Base-by-base conservation (phyloP, 1,140 invertebrate species). In the Eupeodes corollae region DNA sequence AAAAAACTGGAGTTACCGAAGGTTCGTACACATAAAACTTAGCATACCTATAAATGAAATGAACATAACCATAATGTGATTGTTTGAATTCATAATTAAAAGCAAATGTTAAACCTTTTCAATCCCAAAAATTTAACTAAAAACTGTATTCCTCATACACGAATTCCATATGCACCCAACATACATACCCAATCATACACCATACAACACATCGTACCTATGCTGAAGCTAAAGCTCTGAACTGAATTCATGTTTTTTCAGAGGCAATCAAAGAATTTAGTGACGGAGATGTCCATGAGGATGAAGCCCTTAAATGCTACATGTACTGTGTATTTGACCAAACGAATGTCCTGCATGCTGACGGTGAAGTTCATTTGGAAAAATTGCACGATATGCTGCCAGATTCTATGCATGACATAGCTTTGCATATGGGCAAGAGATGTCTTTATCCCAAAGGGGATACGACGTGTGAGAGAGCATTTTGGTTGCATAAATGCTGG, bases 221-320 rank as follows among this genome's bases (percentile, higher is more conserved):
- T n/a, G n/a, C n/a, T n/a, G n/a, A n/a, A n/a, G n/a, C n/a, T n/a
- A n/a, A n/a, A n/a, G n/a, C n/a, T n/a, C n/a, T n/a, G n/a, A n/a
- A n/a, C n/a, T n/a, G n/a, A 45, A 44, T 51, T 18, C 43, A 37
- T 44, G 26, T 5, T n/a, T 46, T 47, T 21, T 46, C 45, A 60
- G 59, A 52, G 47, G 59, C 59, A 46, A 61, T 61, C 48, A 61
- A 59, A 49, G 55, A 61, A 48, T 61, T 61, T 50, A 59, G 57
- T 47, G 57, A 59, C 44, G 59, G 56, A 12, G 49, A 61, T 33
- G 48, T 61, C 35, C 57, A 61, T 42, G 57, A 61, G 44, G 57
- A 61, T 33, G 56, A 58, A 46, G 42, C 50, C 18, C 52, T 61
- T 12, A 61, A 61, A 38, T 61, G 57, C 41, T 61, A 59, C 32